A percentile compares a stretch with the other conserved stretches of the same genome.
Evolutionary conservation across 2,888 invertebrate species (phyloP).

Genomic region (Parnassius mnemosyne): DNA sequence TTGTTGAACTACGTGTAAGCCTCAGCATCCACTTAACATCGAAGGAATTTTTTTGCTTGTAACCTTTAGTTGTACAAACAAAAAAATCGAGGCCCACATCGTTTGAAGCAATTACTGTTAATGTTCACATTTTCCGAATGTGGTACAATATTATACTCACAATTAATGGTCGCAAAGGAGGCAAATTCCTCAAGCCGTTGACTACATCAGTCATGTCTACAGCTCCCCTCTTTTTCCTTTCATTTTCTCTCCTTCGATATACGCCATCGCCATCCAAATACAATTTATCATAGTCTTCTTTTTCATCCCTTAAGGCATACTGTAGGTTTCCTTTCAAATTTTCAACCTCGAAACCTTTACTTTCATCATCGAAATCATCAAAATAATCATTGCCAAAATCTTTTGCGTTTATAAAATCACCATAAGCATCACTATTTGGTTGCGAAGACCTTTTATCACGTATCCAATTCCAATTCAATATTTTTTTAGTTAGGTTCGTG

Average conservation of each 20-base stretch:
- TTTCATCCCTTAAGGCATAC: conserved; percentile 6
- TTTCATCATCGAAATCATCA: conserved; percentile 6
- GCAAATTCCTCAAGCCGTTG: conserved; percentile 40
- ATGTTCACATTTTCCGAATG: neutral
- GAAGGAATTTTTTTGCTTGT: too few relatives aligned
- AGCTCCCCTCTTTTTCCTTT: conserved; percentile 35
- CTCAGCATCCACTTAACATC: too few relatives aligned
- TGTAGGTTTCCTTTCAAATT: neutral
- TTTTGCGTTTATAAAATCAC: neutral
- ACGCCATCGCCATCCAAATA: conserved; percentile 45
- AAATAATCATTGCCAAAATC: conserved; percentile 12
- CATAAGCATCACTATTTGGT: conserved; percentile 3
- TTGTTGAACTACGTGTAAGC: too few relatives aligned
- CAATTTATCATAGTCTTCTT: conserved; percentile 39
- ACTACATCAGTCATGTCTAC: conserved; percentile 32
- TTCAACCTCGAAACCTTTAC: conserved; percentile 1
- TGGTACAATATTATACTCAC: conserved; percentile 33
- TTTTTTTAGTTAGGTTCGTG: neutral
- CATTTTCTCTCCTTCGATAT: conserved; percentile 40
- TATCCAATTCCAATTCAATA: conserved; percentile 45
- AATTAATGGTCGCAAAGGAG: conserved; percentile 35
- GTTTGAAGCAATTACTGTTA: neutral
- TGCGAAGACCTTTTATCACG: conserved; percentile 41
- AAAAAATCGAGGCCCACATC: too few relatives aligned
- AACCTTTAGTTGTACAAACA: too few relatives aligned